These are phyloP conservation scores for Trididemnum clinides DNA, from an alignment of 23 tunicate species.

Conservation along the genomic window DNA sequence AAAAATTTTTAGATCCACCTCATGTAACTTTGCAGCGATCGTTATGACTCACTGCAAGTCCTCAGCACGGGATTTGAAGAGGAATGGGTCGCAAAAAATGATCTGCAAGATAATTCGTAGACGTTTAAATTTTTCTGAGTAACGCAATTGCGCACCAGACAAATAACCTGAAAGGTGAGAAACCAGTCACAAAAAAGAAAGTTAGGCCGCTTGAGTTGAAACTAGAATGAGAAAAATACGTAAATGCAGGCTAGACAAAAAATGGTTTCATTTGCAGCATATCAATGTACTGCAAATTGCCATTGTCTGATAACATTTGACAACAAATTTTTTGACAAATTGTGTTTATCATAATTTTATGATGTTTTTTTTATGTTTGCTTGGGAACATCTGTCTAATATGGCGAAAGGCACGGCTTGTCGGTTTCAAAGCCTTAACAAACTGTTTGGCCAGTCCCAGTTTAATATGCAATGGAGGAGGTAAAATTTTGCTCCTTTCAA, in stretches of 20 bases:
- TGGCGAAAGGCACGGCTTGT: too few relatives aligned
- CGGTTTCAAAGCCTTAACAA: too few relatives aligned
- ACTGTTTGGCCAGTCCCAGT: too few relatives aligned
- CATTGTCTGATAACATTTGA: not conserved
- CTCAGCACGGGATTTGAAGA: not conserved
- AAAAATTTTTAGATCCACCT: not conserved
- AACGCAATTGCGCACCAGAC: not conserved
- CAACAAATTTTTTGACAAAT: too few relatives aligned
- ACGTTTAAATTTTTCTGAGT: not conserved
- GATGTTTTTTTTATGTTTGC: too few relatives aligned
- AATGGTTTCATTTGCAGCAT: not conserved
- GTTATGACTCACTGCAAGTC: not conserved
- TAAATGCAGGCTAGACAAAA: not conserved
- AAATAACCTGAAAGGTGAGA: not conserved
- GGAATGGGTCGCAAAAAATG: not conserved
- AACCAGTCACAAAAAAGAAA: not conserved
- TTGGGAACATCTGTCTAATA: too few relatives aligned
- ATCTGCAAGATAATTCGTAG: not conserved
- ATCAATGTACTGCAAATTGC: not conserved
- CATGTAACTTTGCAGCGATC: not conserved
- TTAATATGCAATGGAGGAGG: too few relatives aligned
- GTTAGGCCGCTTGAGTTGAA: not conserved
- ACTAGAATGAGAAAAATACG: not conserved
- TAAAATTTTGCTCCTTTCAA: too few relatives aligned
- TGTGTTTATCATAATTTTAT: too few relatives aligned